phyloP scores from a whole-genome alignment of 2,113 vertebrate species.

The Rhynchomys soricoides region DNA sequence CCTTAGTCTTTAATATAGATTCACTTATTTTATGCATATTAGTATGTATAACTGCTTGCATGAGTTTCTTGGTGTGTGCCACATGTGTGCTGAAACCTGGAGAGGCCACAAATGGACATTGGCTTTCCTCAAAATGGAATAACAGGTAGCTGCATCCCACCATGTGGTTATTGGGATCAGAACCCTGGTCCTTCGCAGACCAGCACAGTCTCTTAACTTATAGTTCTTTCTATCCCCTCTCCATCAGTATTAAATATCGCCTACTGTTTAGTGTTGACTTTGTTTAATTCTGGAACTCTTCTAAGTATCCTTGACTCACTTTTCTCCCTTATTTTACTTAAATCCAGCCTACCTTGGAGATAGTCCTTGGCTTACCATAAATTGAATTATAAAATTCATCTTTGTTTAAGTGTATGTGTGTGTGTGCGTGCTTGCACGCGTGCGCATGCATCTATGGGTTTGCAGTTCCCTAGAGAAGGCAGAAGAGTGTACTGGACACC shows the following conservation, averaged over 20 bases:
- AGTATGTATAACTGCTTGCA: too few species aligned
- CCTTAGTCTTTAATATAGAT: background rate
- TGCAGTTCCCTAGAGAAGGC: background rate
- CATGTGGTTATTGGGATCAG: background rate
- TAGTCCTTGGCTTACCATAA: background rate
- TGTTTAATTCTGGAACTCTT: background rate
- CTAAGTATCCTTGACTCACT: background rate
- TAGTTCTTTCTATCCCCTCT: background rate
- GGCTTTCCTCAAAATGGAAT: background rate
- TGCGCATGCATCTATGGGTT: too few species aligned
- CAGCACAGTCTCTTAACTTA: background rate
- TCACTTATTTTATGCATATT: background rate
- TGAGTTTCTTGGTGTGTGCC: too few species aligned
- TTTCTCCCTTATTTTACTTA: background rate
- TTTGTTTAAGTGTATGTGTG: background rate
- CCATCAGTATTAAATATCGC: background rate
- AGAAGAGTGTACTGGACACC: background rate
- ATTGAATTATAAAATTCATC: background rate
- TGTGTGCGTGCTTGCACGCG: too few species aligned
- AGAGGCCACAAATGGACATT: background rate
- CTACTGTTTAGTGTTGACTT: background rate
- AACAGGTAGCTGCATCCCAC: background rate
- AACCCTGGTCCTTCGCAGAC: too few species aligned
- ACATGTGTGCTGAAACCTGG: background rate
- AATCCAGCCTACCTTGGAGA: background rate